Conservation (phyloP, 2,797 vertebrate species). For the Pelobates cultripes region DNA sequence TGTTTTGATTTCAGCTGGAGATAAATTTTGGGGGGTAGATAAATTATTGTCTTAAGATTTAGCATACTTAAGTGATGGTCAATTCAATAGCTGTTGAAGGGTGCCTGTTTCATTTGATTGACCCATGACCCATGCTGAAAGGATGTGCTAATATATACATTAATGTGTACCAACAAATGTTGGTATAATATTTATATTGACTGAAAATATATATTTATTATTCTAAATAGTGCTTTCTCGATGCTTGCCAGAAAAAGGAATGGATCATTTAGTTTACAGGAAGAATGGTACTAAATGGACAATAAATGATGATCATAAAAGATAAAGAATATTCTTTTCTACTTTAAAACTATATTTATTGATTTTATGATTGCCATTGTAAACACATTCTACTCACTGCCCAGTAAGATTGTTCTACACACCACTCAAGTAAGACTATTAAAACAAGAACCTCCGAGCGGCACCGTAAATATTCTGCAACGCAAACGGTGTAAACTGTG, state of each 20-base stretch:
- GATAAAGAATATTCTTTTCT: constrained; percentile 59
- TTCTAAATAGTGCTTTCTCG: neutral
- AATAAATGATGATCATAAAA: constrained; percentile 56
- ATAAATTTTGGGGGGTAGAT: too few relatives aligned
- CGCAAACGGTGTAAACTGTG: neutral
- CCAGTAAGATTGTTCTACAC: constrained; percentile 60
- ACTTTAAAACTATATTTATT: constrained; percentile 71
- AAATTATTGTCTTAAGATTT: too few relatives aligned
- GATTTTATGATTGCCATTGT: constrained; percentile 74
- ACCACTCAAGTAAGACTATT: constrained; percentile 62
- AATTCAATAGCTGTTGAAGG: too few relatives aligned
- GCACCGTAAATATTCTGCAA: constrained; percentile 67
- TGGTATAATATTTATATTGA: neutral
- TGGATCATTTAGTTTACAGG: constrained; percentile 73
- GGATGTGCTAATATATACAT: neutral
- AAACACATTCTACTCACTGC: constrained; percentile 72
- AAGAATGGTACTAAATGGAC: constrained; percentile 69
- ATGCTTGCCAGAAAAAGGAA: constrained; percentile 9
- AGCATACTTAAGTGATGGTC: too few relatives aligned
- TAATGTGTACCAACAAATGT: neutral
- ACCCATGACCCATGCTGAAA: too few relatives aligned
- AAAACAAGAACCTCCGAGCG: constrained; percentile 65
- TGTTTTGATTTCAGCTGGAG: too few relatives aligned
- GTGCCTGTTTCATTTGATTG: too few relatives aligned
- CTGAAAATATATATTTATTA: neutral